A percentile compares a stretch with the other conserved stretches of the same genome.
Evolutionary conservation across 2,113 vertebrate species (phyloP).

Genomic region (Collichthys lucidus): DNA sequence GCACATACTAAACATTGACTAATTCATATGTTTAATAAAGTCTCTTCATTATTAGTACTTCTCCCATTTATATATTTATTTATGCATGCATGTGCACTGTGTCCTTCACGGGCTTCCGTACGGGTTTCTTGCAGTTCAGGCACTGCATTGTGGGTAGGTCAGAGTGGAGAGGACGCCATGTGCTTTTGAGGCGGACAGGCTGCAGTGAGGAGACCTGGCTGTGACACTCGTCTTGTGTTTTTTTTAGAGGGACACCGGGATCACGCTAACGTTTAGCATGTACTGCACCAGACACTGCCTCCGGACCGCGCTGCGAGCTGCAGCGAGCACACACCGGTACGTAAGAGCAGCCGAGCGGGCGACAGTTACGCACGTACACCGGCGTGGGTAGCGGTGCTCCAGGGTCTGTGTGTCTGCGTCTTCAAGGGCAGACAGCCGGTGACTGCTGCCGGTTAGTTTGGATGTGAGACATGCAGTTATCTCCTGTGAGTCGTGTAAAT

Average conservation of each 20-base stretch:
- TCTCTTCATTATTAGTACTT: not conserved
- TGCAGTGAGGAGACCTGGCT: conserved; percentile 1
- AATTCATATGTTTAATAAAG: too few species aligned
- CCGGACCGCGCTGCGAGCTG: conserved; percentile 77
- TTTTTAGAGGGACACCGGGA: conserved; percentile 3
- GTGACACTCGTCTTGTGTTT: not conserved
- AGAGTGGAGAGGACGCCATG: conserved; percentile 83
- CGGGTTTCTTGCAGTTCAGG: conserved; percentile 20
- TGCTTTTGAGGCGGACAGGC: conserved; percentile 73
- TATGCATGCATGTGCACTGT: too few species aligned
- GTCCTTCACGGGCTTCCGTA: conserved; percentile 40
- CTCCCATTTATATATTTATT: not conserved
- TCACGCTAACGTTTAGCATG: conserved; percentile 60
- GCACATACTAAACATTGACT: not conserved
- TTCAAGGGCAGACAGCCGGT: conserved; percentile 72
- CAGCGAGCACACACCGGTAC: conserved; percentile 74
- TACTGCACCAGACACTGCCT: conserved; percentile 81
- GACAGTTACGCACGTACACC: not conserved
- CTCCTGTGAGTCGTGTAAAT: not conserved
- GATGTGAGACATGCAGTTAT: accelerated
- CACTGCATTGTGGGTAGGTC: conserved; percentile 85
- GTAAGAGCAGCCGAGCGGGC: conserved; percentile 17
- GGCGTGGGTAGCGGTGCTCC: not conserved
- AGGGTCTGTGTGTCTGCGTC: not conserved
- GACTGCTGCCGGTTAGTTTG: not conserved